These are phyloP conservation scores for Onychomys torridus DNA, from an alignment of 2,797 vertebrate species.

Conservation along the genomic window DNA sequence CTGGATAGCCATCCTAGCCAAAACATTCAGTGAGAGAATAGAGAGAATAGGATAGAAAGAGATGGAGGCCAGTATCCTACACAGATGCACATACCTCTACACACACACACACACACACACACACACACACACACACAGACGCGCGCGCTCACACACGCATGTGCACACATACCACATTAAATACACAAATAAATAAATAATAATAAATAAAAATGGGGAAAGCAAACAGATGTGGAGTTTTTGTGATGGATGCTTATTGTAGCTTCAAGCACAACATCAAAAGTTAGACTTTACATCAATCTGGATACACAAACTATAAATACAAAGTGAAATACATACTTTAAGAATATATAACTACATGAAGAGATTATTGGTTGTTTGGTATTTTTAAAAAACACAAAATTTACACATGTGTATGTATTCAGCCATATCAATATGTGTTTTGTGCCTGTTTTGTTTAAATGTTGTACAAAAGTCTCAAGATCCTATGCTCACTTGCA, in stretches of 20 bases:
- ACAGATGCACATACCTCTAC: neutral
- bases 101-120: neutral
- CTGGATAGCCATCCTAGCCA: neutral
- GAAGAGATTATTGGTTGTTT: slow-evolving; percentile 13
- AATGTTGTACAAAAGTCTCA: slow-evolving; percentile 34
- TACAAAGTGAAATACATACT: neutral
- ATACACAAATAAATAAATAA: neutral
- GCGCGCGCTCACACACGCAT: no score
- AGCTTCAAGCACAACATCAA: neutral
- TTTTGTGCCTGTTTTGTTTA: slow-evolving; percentile 14
- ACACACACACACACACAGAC: neutral
- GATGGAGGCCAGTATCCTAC: neutral
- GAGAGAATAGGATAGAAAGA: neutral
- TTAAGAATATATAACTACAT: slow-evolving; percentile 10
- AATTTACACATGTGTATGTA: neutral
- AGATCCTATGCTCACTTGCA: neutral
- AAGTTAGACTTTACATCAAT: neutral
- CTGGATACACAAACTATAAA: slow-evolving; percentile 13
- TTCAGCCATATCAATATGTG: neutral
- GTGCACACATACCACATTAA: neutral
- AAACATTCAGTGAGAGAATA: neutral
- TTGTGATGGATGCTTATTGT: neutral
- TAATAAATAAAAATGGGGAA: neutral
- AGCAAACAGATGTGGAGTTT: neutral
- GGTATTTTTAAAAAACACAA: slow-evolving; percentile 27